Conservation (phyloP, 2,888 invertebrate genomes). For the Cantharis rustica region DNA sequence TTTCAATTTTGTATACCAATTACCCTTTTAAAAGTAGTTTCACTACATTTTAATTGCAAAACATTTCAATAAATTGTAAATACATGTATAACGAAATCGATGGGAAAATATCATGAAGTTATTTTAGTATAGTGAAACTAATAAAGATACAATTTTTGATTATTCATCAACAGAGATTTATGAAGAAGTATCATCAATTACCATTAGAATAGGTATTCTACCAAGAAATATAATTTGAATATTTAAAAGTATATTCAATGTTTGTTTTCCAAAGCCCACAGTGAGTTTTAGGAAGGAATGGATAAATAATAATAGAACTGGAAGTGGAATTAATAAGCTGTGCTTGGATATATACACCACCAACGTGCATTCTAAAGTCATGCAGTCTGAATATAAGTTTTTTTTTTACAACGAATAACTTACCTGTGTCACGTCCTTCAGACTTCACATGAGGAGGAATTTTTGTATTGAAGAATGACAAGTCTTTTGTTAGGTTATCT, state of each 20-base stretch:
- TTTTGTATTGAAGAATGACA: conserved; percentile 43
- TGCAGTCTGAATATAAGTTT: background rate
- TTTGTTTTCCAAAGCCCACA: background rate
- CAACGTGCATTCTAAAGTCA: background rate
- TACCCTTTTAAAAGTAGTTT: background rate
- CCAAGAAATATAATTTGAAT: background rate
- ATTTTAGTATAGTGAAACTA: background rate
- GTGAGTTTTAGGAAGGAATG: background rate
- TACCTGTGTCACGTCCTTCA: conserved; percentile 50
- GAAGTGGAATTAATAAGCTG: background rate
- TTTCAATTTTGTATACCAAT: background rate
- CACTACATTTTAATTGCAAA: background rate
- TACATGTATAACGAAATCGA: background rate
- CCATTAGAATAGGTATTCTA: background rate
- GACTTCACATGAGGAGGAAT: conserved; percentile 45
- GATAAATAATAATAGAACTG: background rate
- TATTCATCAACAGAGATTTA: background rate
- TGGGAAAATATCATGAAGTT: background rate
- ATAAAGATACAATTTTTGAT: background rate
- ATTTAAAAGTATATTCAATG: background rate
- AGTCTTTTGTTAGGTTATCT: conserved; percentile 50
- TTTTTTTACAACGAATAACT: conserved; percentile 29
- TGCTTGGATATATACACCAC: background rate
- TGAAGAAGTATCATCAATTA: background rate
- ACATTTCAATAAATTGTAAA: background rate